Evolutionary conservation across 2,888 invertebrate genomes (phyloP).

Genomic region (Xestia ashworthii): DNA sequence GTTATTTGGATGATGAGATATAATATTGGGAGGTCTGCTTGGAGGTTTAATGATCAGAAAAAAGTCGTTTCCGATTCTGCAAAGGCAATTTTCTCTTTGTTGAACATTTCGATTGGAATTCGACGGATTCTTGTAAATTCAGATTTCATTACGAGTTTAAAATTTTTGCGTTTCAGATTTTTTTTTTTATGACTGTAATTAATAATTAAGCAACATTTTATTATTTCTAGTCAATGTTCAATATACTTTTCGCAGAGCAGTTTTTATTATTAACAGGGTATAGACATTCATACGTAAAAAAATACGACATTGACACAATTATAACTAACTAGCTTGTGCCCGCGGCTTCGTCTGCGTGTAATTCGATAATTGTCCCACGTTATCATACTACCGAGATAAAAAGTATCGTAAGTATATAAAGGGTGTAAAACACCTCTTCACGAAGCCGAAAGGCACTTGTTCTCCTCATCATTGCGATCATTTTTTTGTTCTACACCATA

Average conservation of each 20-base stretch:
- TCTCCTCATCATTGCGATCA: no score
- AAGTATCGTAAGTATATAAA: no score
- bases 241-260: neutral
- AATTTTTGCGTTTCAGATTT: slow-evolving; percentile 30
- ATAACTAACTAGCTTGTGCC: neutral
- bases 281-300: neutral
- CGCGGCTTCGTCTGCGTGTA: no score
- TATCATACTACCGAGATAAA: no score
- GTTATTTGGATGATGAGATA: slow-evolving; percentile 62
- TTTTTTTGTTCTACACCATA: no score
- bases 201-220: neutral
- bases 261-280: neutral
- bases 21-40: slow-evolving; percentile 49
- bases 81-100: slow-evolving; percentile 60
- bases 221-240: neutral
- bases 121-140: slow-evolving; percentile 38
- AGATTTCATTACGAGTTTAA: slow-evolving; percentile 43
- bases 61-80: slow-evolving; percentile 52
- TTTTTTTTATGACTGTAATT: slow-evolving; percentile 3
- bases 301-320: neutral
- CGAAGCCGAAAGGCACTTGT: no score
- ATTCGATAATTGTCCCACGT: no score
- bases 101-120: slow-evolving; percentile 61
- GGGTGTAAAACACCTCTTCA: no score
- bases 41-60: slow-evolving; percentile 60